Conservation (phyloP, 2,797 vertebrate genomes). For the Ptychadena robeensis region DNA sequence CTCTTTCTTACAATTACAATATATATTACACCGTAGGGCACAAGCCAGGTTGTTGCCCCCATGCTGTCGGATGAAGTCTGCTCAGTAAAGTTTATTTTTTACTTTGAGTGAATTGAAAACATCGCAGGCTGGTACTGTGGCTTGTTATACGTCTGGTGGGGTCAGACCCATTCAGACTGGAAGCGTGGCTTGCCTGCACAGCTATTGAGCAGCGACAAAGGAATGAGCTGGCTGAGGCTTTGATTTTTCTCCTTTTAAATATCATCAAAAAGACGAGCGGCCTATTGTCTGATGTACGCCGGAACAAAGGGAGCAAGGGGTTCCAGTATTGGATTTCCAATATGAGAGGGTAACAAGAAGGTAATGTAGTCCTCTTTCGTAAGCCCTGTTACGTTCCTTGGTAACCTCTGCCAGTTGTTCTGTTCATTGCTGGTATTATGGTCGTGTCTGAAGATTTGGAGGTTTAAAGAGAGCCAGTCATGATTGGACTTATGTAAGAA, state of each 20-base stretch:
- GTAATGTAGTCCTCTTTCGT: constrained; percentile 6
- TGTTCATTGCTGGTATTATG: neutral
- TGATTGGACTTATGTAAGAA: too few relatives aligned
- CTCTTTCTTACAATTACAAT: constrained; percentile 29
- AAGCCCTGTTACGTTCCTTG: neutral
- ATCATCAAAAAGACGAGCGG: constrained; percentile 27
- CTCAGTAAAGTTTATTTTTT: constrained; percentile 21
- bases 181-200: constrained; percentile 27
- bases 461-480: neutral
- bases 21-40: neutral
- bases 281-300: constrained; percentile 31
- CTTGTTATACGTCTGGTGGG: constrained; percentile 33
- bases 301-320: constrained; percentile 2
- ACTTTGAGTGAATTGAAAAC: constrained; percentile 25
- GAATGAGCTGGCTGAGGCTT: neutral
- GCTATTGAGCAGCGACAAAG: constrained; percentile 45
- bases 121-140: constrained; percentile 3
- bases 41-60: neutral
- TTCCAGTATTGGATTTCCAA: neutral
- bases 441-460: neutral
- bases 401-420: neutral
- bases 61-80: neutral
- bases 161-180: constrained; percentile 41
- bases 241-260: constrained; percentile 36
- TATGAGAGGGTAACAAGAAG: constrained; percentile 1